Conservation (phyloP, 2,797 vertebrate species). For the Pogoniulus pusillus region DNA sequence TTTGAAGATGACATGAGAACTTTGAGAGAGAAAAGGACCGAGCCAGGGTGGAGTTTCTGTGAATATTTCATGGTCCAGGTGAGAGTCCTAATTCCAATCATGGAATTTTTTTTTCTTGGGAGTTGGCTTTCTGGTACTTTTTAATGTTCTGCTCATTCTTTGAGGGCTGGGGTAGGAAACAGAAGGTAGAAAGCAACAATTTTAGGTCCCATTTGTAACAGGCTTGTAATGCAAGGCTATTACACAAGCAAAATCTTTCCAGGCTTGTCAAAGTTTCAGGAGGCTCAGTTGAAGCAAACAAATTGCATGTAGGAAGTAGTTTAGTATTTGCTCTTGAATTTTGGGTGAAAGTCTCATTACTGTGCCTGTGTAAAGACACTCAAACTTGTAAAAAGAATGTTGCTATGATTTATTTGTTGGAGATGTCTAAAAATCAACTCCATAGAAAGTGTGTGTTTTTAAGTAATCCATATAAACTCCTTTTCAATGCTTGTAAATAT, state of each 20-base stretch:
- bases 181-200: neutral
- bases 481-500: neutral
- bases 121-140: neutral
- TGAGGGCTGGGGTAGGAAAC: neutral
- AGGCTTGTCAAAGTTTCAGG: neutral
- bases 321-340: neutral
- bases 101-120: neutral
- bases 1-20: conserved; percentile 99
- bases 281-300: neutral
- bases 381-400: neutral
- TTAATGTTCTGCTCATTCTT: neutral
- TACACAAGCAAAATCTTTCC: neutral
- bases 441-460: neutral
- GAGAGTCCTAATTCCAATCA: neutral
- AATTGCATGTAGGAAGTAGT: neutral
- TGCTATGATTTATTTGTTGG: neutral
- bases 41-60: conserved; percentile 98
- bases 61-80: conserved; percentile 99
- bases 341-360: neutral
- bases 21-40: conserved; percentile 94
- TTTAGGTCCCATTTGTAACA: neutral
- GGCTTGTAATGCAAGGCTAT: neutral
- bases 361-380: neutral
- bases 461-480: neutral
- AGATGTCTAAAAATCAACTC: neutral